Percentiles rank a stretch among this genome's conserved stretches.
Evolutionary conservation across 2,797 vertebrate genomes (phyloP).

Genomic region (Esox lucius): DNA sequence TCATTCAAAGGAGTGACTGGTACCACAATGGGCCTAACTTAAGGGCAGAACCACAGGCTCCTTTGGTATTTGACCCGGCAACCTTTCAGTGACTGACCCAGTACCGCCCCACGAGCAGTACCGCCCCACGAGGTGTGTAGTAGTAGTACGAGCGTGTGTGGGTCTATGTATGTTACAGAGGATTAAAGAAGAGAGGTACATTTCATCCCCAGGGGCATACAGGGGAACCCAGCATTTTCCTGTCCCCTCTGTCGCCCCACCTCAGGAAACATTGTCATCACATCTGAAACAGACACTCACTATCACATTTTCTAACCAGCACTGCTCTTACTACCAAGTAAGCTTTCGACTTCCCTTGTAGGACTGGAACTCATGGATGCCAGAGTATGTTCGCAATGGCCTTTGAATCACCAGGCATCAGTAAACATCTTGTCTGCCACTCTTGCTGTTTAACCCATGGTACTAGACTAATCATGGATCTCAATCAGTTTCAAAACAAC

Average conservation of each 20-base stretch:
- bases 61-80: no score
- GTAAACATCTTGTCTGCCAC: background rate
- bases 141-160: background rate
- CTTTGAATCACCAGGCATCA: background rate
- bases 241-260: conserved; percentile 34
- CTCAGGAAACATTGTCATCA: conserved; percentile 58
- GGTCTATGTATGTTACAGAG: conserved; percentile 13
- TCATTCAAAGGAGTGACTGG: background rate
- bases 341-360: background rate
- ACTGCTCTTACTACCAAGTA: background rate
- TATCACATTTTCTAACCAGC: conserved; percentile 22
- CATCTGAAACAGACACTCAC: conserved; percentile 2
- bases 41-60: no score
- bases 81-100: no score
- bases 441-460: no score
- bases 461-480: no score
- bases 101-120: no score
- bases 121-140: background rate
- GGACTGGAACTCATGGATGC: background rate
- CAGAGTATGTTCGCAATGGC: background rate
- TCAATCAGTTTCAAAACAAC: no score
- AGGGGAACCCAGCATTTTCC: conserved; percentile 55
- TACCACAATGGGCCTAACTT: no score
- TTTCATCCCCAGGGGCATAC: conserved; percentile 39
- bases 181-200: conserved; percentile 23